Base-by-base conservation (phyloP, 2,888 invertebrate species). In the Apodemia hepburni region DNA sequence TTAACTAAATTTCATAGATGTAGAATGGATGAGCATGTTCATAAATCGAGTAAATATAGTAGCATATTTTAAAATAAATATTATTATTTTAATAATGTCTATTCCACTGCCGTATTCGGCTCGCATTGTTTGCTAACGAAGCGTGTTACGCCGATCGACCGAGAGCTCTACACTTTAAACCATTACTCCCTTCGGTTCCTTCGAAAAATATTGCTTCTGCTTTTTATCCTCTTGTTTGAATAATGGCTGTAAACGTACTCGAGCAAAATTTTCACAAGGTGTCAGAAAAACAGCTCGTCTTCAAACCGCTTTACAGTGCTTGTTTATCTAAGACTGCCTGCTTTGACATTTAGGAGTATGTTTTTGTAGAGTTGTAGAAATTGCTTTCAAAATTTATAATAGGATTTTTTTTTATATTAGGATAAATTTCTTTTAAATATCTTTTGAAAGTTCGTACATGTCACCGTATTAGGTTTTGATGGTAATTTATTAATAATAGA, bases 191-290 rank as follows among this genome's bases (percentile, higher is more conserved):
- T 82, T 84, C 86, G 77, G 84, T 78, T 86, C 83, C 86, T 86
- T 86, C 80, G 78, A 82, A 89, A 91, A 91, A 91, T 91, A 90
- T 91, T 88, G 86, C 85, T 86, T 79, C 76, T 82, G 86, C 87
- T 90, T 90, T 90, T 90, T 89, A 90, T 87, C 86, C 83, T 84
- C 87, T 88, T 88, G 89, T 90, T 91, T 89, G 90, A 90, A 90
- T 90, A 88, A 90, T 89, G 85, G 83, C 82, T 84, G 86, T 87
- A 86, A 88, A 85, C 81, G 87, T 86, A 86, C 88, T 87, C 77
- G 77, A 80, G 79, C 78, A 82, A 84, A 84, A 84, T 87, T 87
- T 84, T 81, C 84, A 81, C 79, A 85, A 89, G 90, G 89, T 90
- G 87, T 83, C 87, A 80, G 78, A 82, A 81, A 85, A 87, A 84